Conservation (phyloP, 2,888 invertebrate species). For the Nemotelus pantherinus region DNA sequence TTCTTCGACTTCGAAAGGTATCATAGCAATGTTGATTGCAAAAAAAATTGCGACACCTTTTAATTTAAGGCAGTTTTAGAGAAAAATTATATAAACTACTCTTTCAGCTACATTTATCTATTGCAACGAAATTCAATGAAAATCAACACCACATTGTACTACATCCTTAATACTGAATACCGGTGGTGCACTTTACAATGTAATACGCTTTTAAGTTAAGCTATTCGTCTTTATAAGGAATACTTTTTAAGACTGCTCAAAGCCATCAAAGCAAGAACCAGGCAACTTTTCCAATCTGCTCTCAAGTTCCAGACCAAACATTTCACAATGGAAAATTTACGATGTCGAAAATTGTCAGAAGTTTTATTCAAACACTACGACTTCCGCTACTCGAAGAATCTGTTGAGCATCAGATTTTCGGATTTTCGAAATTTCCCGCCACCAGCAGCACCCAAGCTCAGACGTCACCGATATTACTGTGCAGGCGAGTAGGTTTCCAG, state of each 20-base stretch:
- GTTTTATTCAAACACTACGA: constrained; percentile 32
- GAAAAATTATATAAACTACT: no score
- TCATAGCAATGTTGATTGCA: no score
- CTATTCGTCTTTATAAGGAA: neutral
- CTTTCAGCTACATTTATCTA: no score
- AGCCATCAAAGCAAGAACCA: neutral
- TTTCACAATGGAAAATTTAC: constrained; percentile 33
- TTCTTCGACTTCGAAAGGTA: no score
- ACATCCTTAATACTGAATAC: no score
- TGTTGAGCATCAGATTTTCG: constrained; percentile 11
- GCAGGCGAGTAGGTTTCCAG: neutral
- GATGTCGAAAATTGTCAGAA: constrained; percentile 34
- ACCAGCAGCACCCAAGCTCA: neutral
- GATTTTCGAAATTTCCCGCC: constrained; percentile 12
- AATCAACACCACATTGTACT: no score
- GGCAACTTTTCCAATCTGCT: constrained; percentile 22
- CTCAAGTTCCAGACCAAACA: constrained; percentile 34
- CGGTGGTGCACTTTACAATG: neutral
- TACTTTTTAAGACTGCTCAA: neutral
- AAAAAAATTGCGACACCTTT: no score
- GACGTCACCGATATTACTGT: neutral
- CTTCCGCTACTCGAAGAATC: neutral
- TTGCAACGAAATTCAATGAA: no score
- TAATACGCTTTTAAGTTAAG: constrained; percentile 5
- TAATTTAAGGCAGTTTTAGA: no score